Percentiles rank a stretch among this genome's conserved stretches.
phyloP scores from a whole-genome alignment of 2,797 vertebrate species.

The Hafferia zeledoni region DNA sequence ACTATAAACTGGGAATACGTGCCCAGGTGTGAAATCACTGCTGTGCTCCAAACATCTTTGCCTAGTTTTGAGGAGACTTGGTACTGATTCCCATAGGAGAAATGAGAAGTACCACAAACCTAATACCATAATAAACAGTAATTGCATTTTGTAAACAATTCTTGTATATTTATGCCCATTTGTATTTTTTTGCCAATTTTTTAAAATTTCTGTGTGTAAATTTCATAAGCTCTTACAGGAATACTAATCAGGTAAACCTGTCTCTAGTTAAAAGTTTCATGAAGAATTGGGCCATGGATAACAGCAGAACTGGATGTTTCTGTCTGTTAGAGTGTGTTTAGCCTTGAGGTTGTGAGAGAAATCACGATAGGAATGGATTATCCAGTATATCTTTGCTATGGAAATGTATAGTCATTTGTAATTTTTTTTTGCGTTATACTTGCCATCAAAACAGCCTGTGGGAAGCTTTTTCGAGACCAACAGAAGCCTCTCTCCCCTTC shows the following conservation, averaged over 20 bases:
- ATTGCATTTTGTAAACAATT: not conserved
- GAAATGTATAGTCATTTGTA: slow-evolving; percentile 40
- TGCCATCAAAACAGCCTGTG: slow-evolving; percentile 59
- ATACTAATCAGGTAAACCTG: slow-evolving; percentile 7
- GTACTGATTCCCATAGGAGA: not conserved
- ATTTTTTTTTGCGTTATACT: not conserved
- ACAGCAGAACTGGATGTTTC: slow-evolving; percentile 7
- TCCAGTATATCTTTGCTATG: slow-evolving; percentile 55
- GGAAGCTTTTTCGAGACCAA: slow-evolving; percentile 13
- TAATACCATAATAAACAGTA: not conserved
- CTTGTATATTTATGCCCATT: not conserved
- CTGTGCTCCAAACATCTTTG: not conserved
- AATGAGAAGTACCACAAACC: not conserved
- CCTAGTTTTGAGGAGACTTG: not conserved
- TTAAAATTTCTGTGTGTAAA: not conserved
- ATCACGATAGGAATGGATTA: slow-evolving; percentile 18
- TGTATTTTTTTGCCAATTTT: not conserved
- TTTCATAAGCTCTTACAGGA: not conserved
- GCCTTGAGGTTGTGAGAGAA: slow-evolving; percentile 23
- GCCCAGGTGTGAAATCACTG: not conserved
- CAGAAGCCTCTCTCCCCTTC: not conserved
- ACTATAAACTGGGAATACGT: not conserved
- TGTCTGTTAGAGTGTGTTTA: not conserved
- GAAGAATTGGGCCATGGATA: not conserved
- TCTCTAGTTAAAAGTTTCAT: not conserved